A percentile compares a stretch with the other conserved stretches of the same genome.
These are phyloP conservation scores for Helobdella robusta DNA, from an alignment of 2,888 invertebrate species.

Conservation along the genomic window DNA sequence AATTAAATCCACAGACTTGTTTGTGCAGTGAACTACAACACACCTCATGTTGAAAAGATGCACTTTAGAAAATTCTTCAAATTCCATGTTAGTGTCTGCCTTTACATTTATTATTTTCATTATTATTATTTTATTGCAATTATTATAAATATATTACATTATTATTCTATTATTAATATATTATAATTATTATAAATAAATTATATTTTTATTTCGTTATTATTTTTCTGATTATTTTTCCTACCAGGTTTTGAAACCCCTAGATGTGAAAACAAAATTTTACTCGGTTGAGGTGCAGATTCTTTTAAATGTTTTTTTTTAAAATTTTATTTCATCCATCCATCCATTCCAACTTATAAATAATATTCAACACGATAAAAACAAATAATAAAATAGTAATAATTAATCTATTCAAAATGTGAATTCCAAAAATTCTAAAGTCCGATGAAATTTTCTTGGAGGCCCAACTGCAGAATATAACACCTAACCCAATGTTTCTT, in stretches of 20 bases:
- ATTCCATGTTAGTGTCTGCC: slow-evolving; percentile 56
- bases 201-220: neutral
- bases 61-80: slow-evolving; percentile 94
- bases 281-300: slow-evolving; percentile 71
- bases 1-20: slow-evolving; percentile 70
- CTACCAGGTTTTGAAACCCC: slow-evolving; percentile 78
- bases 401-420: neutral
- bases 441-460: slow-evolving; percentile 64
- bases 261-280: slow-evolving; percentile 96
- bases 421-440: slow-evolving; percentile 42
- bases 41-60: slow-evolving; percentile 60
- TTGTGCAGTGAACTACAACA: slow-evolving; percentile 85
- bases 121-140: neutral
- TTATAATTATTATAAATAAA: neutral
- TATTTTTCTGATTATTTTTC: slow-evolving; percentile 12
- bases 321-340: neutral
- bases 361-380: neutral
- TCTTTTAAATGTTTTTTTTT: neutral
- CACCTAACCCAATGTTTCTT: slow-evolving; percentile 78
- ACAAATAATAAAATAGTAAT: neutral
- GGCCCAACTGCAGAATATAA: slow-evolving; percentile 82
- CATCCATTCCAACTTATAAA: neutral
- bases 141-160: neutral
- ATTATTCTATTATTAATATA: neutral
- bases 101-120: neutral